These are phyloP conservation scores for Mus spretus DNA, from an alignment of 2,797 vertebrate genomes.

Conservation along the genomic window DNA sequence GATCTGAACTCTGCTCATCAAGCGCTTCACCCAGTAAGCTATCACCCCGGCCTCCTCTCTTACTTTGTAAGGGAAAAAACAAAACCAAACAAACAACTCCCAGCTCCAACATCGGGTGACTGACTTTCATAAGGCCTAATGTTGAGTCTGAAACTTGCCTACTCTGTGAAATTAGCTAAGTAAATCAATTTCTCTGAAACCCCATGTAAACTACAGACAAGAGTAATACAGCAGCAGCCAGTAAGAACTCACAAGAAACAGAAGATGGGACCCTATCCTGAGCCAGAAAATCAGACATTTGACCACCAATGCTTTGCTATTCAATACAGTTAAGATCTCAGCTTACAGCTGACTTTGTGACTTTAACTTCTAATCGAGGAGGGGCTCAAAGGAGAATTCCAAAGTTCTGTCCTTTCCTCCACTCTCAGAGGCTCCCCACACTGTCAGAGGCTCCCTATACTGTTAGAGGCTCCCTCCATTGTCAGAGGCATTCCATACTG, in stretches of 20 bases:
- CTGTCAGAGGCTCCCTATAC: not conserved
- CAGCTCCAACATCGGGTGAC: not conserved
- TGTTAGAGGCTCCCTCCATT: not conserved
- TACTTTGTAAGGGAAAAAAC: not conserved
- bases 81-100: not conserved
- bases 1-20: not conserved
- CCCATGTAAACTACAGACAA: not conserved
- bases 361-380: not conserved
- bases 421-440: not conserved
- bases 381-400: not conserved
- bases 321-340: not conserved
- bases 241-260: not conserved
- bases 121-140: constrained; percentile 9
- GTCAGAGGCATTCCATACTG: not conserved
- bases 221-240: not conserved
- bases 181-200: constrained; percentile 17
- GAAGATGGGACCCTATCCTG: not conserved
- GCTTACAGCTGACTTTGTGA: not conserved
- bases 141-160: constrained; percentile 11
- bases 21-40: not conserved
- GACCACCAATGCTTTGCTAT: not conserved
- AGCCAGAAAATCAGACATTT: not conserved
- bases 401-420: constrained; percentile 5
- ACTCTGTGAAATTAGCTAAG: not conserved
- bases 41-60: not conserved